phyloP scores from a whole-genome alignment of 1,140 invertebrate species.

The Sarcophaga peregrina region DNA sequence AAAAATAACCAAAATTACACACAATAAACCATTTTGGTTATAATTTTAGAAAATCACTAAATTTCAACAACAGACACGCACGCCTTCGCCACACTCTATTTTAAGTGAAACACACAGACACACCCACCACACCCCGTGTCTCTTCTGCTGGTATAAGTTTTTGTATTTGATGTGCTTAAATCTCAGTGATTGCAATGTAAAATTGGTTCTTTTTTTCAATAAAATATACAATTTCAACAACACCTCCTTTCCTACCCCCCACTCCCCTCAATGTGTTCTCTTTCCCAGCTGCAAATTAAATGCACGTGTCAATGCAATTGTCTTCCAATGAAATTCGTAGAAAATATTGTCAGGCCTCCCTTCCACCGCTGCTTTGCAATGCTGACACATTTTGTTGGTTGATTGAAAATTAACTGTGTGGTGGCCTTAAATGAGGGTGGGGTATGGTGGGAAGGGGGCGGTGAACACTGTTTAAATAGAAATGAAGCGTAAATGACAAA shows the following conservation, averaged over 20 bases:
- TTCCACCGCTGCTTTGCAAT: background rate
- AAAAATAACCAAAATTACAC: constrained; percentile 6
- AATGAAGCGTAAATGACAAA: constrained; percentile 11
- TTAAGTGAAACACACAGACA: background rate
- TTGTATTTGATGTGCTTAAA: constrained; percentile 5
- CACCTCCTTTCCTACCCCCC: no score
- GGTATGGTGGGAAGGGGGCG: background rate
- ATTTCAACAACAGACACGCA: constrained; percentile 9
- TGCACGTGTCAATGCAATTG: background rate
- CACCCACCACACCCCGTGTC: background rate
- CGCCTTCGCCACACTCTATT: background rate
- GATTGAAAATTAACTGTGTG: background rate
- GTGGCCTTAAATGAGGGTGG: no score
- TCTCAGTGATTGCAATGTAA: constrained; percentile 1
- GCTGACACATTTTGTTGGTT: background rate
- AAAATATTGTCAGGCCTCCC: background rate
- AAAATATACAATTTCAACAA: constrained; percentile 3
- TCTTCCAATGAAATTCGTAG: background rate
- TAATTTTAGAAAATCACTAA: constrained; percentile 1
- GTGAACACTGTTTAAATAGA: background rate
- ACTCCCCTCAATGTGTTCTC: background rate
- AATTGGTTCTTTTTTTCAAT: background rate
- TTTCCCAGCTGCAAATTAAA: background rate
- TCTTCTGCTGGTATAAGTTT: background rate
- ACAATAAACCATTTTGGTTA: background rate